phyloP scores from a whole-genome alignment of 2,888 invertebrate genomes.

The Dicyrtomina minuta region DNA sequence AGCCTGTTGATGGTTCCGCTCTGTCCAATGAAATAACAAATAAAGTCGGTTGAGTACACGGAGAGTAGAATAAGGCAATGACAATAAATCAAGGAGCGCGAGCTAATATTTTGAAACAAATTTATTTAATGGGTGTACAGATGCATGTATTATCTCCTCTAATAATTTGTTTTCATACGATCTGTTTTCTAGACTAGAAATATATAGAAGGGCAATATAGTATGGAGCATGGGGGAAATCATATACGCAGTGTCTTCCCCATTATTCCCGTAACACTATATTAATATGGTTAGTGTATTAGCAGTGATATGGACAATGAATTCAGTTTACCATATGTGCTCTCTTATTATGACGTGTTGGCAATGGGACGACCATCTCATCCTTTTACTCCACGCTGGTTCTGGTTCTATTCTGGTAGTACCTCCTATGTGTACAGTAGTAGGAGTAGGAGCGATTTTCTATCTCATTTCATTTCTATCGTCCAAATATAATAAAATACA shows the following conservation, averaged over 20 bases:
- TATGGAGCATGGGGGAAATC: not conserved
- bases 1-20: no score
- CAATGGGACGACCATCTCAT: no score
- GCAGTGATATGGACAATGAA: not conserved
- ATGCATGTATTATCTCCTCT: slow-evolving; percentile 14
- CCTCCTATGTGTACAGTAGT: no score
- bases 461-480: no score
- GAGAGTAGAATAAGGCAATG: slow-evolving; percentile 13
- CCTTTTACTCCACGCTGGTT: no score
- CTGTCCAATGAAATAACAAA: not conserved
- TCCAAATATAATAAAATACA: no score
- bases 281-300: no score
- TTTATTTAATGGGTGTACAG: slow-evolving; percentile 32
- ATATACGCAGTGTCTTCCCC: no score
- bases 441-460: no score
- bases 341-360: not conserved
- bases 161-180: slow-evolving; percentile 23
- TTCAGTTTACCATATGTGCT: slow-evolving; percentile 13
- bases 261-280: no score
- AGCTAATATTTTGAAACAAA: slow-evolving; percentile 32
- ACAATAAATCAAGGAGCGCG: slow-evolving; percentile 29
- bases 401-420: no score
- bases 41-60: slow-evolving; percentile 7
- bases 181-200: no score
- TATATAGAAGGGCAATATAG: not conserved